Percentiles rank a stretch among this genome's conserved stretches.
Evolutionary conservation across 2,113 vertebrate species (phyloP).

Genomic region (Gymnarchus niloticus): DNA sequence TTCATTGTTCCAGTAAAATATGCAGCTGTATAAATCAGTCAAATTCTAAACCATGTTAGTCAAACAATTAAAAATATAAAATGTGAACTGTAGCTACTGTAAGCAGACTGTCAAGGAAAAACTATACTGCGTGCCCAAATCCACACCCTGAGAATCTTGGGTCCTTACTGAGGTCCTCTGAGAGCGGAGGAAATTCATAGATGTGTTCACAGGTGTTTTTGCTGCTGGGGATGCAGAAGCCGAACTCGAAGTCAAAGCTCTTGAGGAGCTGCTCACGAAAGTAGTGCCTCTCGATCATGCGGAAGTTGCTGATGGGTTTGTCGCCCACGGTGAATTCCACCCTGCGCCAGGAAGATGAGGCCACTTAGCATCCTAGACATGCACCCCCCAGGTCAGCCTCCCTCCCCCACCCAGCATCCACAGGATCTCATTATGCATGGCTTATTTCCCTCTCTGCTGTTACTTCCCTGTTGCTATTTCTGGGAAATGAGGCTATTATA

Average conservation of each 20-base stretch:
- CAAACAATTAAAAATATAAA: not conserved
- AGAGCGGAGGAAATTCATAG: conserved; percentile 92
- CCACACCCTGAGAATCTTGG: not conserved
- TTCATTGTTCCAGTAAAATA: not conserved
- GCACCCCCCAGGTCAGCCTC: not conserved
- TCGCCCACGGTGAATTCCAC: conserved; percentile 96
- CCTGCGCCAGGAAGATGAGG: conserved; percentile 50
- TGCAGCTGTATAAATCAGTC: not conserved
- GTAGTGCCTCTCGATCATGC: conserved; percentile 97
- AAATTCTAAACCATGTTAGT: not conserved
- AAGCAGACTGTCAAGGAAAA: not conserved
- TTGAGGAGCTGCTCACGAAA: conserved; percentile 90
- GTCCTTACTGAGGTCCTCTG: conserved; percentile 85
- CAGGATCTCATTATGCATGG: not conserved
- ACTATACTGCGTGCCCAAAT: not conserved
- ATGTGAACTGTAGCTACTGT: not conserved
- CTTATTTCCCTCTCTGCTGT: not conserved
- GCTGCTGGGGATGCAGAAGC: conserved; percentile 97
- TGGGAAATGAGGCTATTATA: not conserved
- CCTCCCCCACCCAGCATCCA: not conserved
- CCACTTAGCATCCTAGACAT: not conserved
- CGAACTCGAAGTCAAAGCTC: conserved; percentile 96
- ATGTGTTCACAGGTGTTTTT: conserved; percentile 98
- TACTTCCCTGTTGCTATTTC: not conserved
- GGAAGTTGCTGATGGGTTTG: conserved; percentile 89